phyloP scores from a whole-genome alignment of 2,113 vertebrate genomes.

The Tragelaphus strepsiceros region DNA sequence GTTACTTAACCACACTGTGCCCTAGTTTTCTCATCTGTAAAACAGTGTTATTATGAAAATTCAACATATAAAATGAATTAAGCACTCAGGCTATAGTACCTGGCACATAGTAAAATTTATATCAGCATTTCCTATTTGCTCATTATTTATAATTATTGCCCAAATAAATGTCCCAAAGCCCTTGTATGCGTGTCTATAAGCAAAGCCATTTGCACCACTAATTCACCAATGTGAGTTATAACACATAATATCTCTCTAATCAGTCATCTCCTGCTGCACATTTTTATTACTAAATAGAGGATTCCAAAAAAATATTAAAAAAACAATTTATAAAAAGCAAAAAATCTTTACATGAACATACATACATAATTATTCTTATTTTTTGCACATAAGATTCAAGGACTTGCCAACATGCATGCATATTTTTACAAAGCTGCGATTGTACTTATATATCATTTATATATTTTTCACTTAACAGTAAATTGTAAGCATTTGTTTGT shows the following conservation, averaged over 20 bases:
- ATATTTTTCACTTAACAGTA: slow-evolving; percentile 50
- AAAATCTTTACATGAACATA: background rate
- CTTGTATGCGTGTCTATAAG: background rate
- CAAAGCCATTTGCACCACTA: slow-evolving; percentile 16
- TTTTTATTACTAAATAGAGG: slow-evolving; percentile 46
- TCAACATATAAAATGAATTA: background rate
- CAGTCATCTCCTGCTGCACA: background rate
- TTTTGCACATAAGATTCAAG: slow-evolving; percentile 12
- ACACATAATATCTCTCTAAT: background rate
- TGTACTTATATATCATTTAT: background rate
- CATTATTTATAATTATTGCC: slow-evolving; percentile 5
- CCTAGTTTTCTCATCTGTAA: background rate
- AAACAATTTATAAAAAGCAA: slow-evolving; percentile 32
- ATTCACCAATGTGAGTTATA: slow-evolving; percentile 21
- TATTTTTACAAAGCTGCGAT: slow-evolving; percentile 35
- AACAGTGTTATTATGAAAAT: background rate
- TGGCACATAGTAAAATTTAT: background rate
- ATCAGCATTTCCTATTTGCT: background rate
- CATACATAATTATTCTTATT: slow-evolving; percentile 24
- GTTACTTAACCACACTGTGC: background rate
- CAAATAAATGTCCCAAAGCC: background rate
- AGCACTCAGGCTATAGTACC: background rate
- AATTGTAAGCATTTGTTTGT: slow-evolving; percentile 57
- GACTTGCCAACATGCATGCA: background rate
- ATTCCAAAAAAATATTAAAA: slow-evolving; percentile 57